phyloP scores from a whole-genome alignment of 2,113 vertebrate species.

The Nansenia antarctica region DNA sequence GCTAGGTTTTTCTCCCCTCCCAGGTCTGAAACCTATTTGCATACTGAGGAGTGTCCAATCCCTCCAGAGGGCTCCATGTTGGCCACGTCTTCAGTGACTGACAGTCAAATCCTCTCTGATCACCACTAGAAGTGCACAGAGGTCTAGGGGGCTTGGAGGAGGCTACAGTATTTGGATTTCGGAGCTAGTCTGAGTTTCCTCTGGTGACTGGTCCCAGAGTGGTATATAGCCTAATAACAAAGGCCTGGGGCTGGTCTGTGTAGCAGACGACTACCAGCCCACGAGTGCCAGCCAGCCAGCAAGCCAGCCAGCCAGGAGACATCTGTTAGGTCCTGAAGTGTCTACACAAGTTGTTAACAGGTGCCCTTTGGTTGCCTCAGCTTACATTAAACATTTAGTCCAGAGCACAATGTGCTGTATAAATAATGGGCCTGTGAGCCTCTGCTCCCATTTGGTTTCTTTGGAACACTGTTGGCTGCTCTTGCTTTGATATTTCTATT shows the following conservation, averaged over 20 bases:
- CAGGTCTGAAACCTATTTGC: neutral
- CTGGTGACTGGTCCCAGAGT: too few relatives aligned
- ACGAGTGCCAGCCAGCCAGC: too few relatives aligned
- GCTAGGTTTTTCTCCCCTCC: neutral
- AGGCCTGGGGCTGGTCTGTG: neutral
- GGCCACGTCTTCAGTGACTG: too few relatives aligned
- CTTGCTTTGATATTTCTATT: neutral
- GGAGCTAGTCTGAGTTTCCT: too few relatives aligned
- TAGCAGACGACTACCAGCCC: neutral
- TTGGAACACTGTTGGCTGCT: neutral
- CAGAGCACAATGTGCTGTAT: neutral
- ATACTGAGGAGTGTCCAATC: neutral
- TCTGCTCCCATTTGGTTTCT: neutral
- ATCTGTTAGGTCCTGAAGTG: too few relatives aligned
- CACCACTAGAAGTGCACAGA: too few relatives aligned
- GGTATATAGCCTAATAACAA: too few relatives aligned
- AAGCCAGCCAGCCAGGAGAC: too few relatives aligned
- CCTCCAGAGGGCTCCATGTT: neutral
- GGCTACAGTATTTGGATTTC: too few relatives aligned
- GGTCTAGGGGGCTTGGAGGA: too few relatives aligned
- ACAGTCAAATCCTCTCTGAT: too few relatives aligned
- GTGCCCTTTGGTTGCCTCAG: constrained; percentile 4
- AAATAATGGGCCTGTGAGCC: constrained; percentile 13
- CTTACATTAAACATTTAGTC: constrained; percentile 14
- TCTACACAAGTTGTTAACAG: too few relatives aligned